Base-by-base conservation (phyloP, 2,113 vertebrate genomes). In the Gymnarchus niloticus region DNA sequence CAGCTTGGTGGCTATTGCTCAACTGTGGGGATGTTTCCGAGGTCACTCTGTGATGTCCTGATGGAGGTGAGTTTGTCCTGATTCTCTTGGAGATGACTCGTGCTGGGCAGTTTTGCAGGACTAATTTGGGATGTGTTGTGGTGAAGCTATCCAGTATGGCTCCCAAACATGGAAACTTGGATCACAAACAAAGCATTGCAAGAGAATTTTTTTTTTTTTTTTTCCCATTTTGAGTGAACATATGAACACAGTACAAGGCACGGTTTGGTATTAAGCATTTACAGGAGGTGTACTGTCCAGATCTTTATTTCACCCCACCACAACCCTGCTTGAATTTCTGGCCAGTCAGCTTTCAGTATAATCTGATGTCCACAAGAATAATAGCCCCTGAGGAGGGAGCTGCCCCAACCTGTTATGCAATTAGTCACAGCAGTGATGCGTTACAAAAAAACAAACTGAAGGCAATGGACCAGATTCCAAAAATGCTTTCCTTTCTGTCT, bases 341-440 rank as follows among this genome's bases (percentile, higher is more conserved):
- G 76, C n/a, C 41, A 28, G 46, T 28, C 48, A 9, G n/a, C n/a
- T 7, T 51, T 25, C 65, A 69, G 46, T 17, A 12, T 14, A 7
- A 6, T n/a, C 48, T 17, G 3, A 3, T n/a, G n/a, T n/a, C n/a
- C n/a, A n/a, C n/a, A n/a, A n/a, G n/a, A 92, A 90, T 90, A 92
- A 90, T 69, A 46, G 84, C 86, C 92, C 90, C 89, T 84, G 48
- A 17, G 85, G 89, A 87, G 81, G 59, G 37, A 0, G 57, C 85
- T 83, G 46, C 91, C 91, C 89, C 90, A 91, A 89, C 90, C 83
- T 88, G 84, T 56, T 28, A 83, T 44, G 89, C 85, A 82, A 89
- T 92, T 92, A 52, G 51, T 12, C 14, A 3, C 65, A 37, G 2
- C 52, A 73, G 14, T 17, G 65, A 12, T 9, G 61, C 28, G 17